Evolutionary conservation across 2,797 vertebrate genomes (phyloP).

Genomic region (Podarcis lilfordi): DNA sequence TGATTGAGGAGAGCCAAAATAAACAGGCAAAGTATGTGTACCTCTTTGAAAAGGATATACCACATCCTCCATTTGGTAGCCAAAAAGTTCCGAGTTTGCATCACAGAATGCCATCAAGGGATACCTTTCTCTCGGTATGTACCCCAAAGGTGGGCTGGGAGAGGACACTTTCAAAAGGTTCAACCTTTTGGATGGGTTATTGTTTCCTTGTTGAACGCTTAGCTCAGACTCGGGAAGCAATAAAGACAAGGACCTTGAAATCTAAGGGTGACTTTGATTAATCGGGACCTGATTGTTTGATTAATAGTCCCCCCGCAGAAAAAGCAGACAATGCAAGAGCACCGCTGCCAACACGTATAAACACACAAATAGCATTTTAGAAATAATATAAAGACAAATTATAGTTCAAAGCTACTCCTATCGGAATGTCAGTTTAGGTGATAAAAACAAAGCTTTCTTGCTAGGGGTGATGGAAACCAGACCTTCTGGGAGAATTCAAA

Average conservation of each 20-base stretch:
- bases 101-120: constrained; percentile 70
- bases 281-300: constrained; percentile 64
- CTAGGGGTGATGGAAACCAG: constrained; percentile 71
- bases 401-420: constrained; percentile 70
- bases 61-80: constrained; percentile 80
- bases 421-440: constrained; percentile 65
- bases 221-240: constrained; percentile 67
- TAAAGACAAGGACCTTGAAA: constrained; percentile 47
- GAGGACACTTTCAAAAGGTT: constrained; percentile 59
- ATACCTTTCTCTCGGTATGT: constrained; percentile 65
- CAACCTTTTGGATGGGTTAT: constrained; percentile 45
- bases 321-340: constrained; percentile 64
- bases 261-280: constrained; percentile 66
- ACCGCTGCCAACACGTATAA: constrained; percentile 69
- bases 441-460: constrained; percentile 68
- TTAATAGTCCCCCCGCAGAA: constrained; percentile 59
- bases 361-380: constrained; percentile 61
- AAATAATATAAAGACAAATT: constrained; percentile 74
- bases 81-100: constrained; percentile 74
- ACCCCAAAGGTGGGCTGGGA: constrained; percentile 41
- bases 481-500: constrained; percentile 64
- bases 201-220: constrained; percentile 62
- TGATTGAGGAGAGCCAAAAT: constrained; percentile 78
- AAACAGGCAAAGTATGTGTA: constrained; percentile 76
- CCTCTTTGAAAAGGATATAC: constrained; percentile 81